Conservation (phyloP, 53 echinoderm and acorn worm genomes). For the Holothuria leucospilota region DNA sequence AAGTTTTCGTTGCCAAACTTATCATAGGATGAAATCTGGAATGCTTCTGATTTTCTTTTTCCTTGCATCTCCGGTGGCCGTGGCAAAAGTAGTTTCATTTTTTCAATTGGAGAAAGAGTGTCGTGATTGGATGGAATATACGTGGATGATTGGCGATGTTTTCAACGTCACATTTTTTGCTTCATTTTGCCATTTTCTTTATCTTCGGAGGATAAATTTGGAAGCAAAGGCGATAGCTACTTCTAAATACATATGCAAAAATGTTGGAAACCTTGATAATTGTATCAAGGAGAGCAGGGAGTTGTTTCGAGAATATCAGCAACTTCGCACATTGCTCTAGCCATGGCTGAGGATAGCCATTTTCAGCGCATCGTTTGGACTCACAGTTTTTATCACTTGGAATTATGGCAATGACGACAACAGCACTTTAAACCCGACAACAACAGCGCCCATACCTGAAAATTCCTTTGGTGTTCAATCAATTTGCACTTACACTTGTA, state of each 20-base stretch:
- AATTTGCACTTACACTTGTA: neutral
- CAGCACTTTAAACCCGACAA: neutral
- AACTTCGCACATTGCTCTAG: neutral
- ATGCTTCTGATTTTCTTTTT: neutral
- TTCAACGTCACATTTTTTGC: neutral
- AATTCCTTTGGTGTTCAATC: neutral
- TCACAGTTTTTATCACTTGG: conserved; percentile 26
- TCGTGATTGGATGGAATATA: neutral
- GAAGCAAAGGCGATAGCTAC: neutral
- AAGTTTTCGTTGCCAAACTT: neutral
- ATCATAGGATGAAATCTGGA: neutral
- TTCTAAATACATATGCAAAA: neutral
- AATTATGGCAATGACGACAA: neutral
- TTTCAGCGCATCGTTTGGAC: conserved; percentile 25
- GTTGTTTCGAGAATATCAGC: conserved; percentile 20
- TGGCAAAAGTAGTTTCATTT: neutral
- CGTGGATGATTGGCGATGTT: conserved; percentile 1
- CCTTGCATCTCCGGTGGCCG: neutral
- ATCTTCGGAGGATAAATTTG: neutral
- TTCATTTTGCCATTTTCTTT: conserved; percentile 13
- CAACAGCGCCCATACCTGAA: neutral
- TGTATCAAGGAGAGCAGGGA: neutral
- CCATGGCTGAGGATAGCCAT: conserved; percentile 5
- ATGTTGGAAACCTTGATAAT: neutral
- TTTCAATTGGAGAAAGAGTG: neutral